Conservation (phyloP, 1,140 invertebrate species). For the Microplitis demolitor region DNA sequence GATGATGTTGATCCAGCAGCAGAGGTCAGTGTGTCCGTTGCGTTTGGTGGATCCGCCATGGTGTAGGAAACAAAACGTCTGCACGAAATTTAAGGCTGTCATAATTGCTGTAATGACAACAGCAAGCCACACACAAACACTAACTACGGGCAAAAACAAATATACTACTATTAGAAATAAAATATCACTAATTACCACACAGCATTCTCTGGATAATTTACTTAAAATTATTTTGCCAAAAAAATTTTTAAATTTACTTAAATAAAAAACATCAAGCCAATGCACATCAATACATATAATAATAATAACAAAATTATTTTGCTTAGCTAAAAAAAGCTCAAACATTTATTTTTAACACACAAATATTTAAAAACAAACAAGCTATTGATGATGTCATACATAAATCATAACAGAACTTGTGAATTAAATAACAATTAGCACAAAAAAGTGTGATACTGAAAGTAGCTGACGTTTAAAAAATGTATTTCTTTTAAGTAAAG, state of each 20-base stretch:
- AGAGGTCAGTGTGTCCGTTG: constrained; percentile 38
- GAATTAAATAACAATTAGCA: too few relatives aligned
- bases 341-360: neutral
- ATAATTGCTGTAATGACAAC: constrained; percentile 53
- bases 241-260: too few relatives aligned
- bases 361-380: neutral
- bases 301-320: too few relatives aligned
- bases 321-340: too few relatives aligned
- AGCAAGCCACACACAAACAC: constrained; percentile 59
- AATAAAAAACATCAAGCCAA: too few relatives aligned
- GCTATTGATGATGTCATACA: neutral
- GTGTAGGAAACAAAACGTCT: constrained; percentile 56
- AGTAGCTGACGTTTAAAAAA: too few relatives aligned
- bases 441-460: too few relatives aligned
- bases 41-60: constrained; percentile 50
- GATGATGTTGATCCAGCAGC: constrained; percentile 29
- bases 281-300: too few relatives aligned
- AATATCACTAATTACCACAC: too few relatives aligned
- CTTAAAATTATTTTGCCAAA: neutral
- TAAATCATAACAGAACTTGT: neutral
- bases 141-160: constrained; percentile 61
- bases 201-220: neutral
- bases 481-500: too few relatives aligned
- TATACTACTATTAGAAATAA: constrained; percentile 35
- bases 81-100: constrained; percentile 56